A percentile compares a stretch with the other conserved stretches of the same genome.
phyloP scores from a whole-genome alignment of 2,888 invertebrate genomes.

The Shargacucullia verbasci region DNA sequence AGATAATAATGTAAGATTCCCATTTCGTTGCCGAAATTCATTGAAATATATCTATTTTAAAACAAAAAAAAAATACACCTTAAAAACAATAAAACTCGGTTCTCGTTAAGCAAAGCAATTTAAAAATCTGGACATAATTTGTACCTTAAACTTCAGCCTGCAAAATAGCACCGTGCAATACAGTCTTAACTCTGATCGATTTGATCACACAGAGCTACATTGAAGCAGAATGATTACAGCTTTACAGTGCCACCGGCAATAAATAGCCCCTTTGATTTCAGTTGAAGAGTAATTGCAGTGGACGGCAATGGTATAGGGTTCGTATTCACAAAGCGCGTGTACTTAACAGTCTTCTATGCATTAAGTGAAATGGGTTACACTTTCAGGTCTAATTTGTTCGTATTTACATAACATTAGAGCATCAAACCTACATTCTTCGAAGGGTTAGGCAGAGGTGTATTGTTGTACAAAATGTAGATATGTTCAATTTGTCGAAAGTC shows the following conservation, averaged over 20 bases:
- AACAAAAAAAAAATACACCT: too few species aligned
- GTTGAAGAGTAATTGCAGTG: conserved; percentile 48
- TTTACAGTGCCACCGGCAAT: conserved; percentile 40
- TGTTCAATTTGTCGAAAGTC: too few species aligned
- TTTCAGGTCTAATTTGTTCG: conserved; percentile 16
- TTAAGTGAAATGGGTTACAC: conserved; percentile 18
- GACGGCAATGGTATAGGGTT: conserved; percentile 10
- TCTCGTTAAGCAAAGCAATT: too few species aligned
- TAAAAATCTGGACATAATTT: too few species aligned
- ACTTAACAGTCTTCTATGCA: conserved; percentile 12
- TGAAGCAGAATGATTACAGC: conserved; percentile 27
- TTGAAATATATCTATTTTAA: too few species aligned
- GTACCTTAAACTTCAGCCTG: neutral
- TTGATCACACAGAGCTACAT: conserved; percentile 15
- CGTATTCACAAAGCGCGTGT: conserved; percentile 37
- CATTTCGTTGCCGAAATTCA: too few species aligned
- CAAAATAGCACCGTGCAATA: conserved; percentile 4
- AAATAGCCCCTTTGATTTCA: conserved; percentile 50
- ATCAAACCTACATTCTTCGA: too few species aligned
- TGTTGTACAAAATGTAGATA: too few species aligned
- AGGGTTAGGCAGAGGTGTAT: too few species aligned
- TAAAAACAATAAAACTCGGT: too few species aligned
- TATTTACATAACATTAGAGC: too few species aligned
- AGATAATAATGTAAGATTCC: too few species aligned
- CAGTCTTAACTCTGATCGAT: conserved; percentile 8